Evolutionary conservation across 2,888 invertebrate species (phyloP).

Genomic region (Amphipoea oculea): DNA sequence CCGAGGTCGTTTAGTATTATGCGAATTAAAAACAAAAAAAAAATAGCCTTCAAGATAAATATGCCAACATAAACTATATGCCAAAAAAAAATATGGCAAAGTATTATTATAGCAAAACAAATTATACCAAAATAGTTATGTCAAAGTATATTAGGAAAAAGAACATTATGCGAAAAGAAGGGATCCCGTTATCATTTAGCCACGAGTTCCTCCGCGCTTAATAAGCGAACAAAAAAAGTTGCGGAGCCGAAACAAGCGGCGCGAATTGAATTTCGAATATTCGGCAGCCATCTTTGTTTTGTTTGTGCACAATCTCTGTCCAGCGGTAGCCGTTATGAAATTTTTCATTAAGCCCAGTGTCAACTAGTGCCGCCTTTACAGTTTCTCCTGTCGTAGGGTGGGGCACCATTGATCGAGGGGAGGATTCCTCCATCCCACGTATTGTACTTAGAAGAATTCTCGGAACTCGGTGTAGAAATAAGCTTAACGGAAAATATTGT

Average conservation of each 20-base stretch:
- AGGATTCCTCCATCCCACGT: background rate
- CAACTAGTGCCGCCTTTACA: conserved; percentile 74
- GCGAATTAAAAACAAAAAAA: too few species aligned
- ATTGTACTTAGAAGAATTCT: conserved; percentile 6
- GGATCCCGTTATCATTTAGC: background rate
- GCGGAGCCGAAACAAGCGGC: conserved; percentile 19
- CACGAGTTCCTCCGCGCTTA: background rate
- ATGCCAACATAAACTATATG: too few species aligned
- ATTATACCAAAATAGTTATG: too few species aligned
- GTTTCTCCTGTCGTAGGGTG: conserved; percentile 66
- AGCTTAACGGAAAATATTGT: background rate
- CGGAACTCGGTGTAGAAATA: background rate
- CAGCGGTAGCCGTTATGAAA: conserved; percentile 77
- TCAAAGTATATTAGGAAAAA: too few species aligned
- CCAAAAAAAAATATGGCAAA: too few species aligned
- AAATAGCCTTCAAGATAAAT: too few species aligned
- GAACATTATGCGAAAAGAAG: too few species aligned
- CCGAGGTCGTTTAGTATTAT: too few species aligned
- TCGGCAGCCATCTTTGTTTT: conserved; percentile 65
- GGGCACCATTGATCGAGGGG: conserved; percentile 48
- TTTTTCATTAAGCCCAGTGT: conserved; percentile 83
- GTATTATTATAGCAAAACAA: too few species aligned
- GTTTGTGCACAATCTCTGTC: conserved; percentile 65
- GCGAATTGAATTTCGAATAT: conserved; percentile 67
- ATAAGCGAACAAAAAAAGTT: conserved; percentile 25